Base-by-base conservation (phyloP, 2,888 invertebrate species). In the Pycnomerus fuliginosus region DNA sequence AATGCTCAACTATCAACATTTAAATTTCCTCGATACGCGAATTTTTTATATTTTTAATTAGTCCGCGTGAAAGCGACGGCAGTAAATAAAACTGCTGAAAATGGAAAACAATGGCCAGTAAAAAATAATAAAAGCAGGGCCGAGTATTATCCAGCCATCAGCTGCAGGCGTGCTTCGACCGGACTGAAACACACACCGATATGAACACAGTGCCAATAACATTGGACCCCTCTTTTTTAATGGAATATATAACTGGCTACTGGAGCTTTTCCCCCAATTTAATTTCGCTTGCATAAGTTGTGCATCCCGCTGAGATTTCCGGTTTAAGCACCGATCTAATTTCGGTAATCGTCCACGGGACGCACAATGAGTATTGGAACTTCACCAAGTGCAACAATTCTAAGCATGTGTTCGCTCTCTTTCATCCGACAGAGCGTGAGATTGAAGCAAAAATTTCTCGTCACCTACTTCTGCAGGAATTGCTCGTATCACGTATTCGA, bases 131-230 rank as follows among this genome's bases (percentile, higher is more conserved):
- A 65, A 64, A 65, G 56, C 61, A 39, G 53, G 50, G 56, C 47
- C 56, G 59, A 52, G 64, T 59, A 68, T 69, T 68, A 69, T 69
- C 62, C 64, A 56, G 64, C 67, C 61, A 68, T 68, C 67, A 67
- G 65, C 58, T 67, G 65, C 68, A 69, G 67, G 59, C 67, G 61
- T 57, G 55, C 52, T 46, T 41, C 49, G 49, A 41, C 44, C 39
- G 31, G 41, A 50, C 49, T 44, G 52, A 52, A 51, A 58, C 58
- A 58, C 55, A 51, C 56, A 53, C 60, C 52, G 63, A 66, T 67
- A 65, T 58, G 62, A 64, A 60, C 65, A 65, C 65, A 64, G 63
- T 67, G 67, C 66, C 67, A 68, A 68, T 68, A 67, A 67, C 65
- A 67, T 60, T 58, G 55, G 60, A 52, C 59, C 55, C n/a, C 57